These are phyloP conservation scores for Drosophila willistoni DNA, from an alignment of 1,140 invertebrate genomes.

Conservation along the genomic window DNA sequence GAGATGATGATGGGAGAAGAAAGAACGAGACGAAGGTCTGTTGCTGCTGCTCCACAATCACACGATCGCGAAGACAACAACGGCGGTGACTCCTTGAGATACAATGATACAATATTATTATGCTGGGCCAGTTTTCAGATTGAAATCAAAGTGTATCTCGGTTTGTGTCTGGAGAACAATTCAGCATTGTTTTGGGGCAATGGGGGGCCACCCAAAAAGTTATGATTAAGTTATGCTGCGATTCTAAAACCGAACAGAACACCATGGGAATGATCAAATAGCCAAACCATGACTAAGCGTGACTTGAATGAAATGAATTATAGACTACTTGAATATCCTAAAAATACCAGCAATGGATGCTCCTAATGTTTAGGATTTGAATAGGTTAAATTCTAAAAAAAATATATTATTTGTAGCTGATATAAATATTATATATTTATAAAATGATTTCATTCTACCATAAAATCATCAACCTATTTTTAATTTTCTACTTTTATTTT, in stretches of 20 bases:
- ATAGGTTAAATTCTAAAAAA: too few species aligned
- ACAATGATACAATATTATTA: conserved; percentile 82
- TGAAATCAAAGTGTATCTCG: conserved; percentile 69
- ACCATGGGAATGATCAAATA: conserved; percentile 53
- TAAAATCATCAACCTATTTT: too few species aligned
- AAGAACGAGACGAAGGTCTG: conserved; percentile 4
- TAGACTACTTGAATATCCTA: conserved; percentile 23
- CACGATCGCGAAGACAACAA: conserved; percentile 51
- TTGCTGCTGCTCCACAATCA: conserved; percentile 30
- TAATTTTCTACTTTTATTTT: too few species aligned
- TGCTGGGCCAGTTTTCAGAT: conserved; percentile 72
- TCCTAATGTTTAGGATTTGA: too few species aligned
- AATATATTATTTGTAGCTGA: too few species aligned
- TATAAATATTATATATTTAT: too few species aligned
- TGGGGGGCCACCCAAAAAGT: conserved; percentile 77
- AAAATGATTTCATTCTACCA: too few species aligned
- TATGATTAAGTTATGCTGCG: conserved; percentile 80
- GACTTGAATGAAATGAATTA: conserved; percentile 16
- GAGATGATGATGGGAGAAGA: conserved; percentile 66
- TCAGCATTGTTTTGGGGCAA: conserved; percentile 76
- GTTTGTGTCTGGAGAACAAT: conserved; percentile 59
- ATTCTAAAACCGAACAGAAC: neutral
- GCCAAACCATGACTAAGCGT: conserved; percentile 76
- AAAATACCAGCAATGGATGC: too few species aligned
- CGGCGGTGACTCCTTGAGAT: conserved; percentile 71